phyloP scores from a whole-genome alignment of 2,113 vertebrate genomes.

The Diglossa brunneiventris region DNA sequence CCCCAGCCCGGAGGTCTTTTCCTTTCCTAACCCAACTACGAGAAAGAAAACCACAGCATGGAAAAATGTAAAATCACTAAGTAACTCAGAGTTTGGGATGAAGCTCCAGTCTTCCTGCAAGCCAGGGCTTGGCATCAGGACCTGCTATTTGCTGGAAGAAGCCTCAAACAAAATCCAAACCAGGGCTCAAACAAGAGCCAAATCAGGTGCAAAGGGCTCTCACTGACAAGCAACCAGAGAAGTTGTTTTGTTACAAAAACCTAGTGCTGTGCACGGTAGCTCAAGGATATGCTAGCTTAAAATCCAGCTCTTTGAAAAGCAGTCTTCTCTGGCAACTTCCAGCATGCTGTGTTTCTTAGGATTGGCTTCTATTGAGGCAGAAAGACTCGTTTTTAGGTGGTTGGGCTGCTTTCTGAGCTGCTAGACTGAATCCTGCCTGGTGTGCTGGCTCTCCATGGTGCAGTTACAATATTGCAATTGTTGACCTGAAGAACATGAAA shows the following conservation, averaged over 20 bases:
- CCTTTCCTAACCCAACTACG: neutral
- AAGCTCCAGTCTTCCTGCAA: neutral
- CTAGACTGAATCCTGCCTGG: neutral
- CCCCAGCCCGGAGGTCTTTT: neutral
- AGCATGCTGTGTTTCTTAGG: neutral
- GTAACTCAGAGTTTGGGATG: neutral
- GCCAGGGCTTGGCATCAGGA: neutral
- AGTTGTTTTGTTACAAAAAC: neutral
- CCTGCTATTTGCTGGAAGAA: neutral
- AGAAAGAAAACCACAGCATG: neutral
- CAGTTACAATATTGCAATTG: neutral
- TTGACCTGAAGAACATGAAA: neutral
- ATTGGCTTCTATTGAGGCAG: neutral
- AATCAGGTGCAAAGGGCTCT: neutral
- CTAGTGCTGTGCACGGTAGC: neutral
- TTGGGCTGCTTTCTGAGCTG: neutral
- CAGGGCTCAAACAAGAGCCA: too few relatives aligned
- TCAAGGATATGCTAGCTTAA: neutral
- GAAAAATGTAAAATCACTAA: neutral
- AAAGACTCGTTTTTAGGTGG: neutral
- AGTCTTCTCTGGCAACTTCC: neutral
- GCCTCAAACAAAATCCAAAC: neutral
- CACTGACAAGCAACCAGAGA: accelerated
- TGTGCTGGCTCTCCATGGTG: neutral
- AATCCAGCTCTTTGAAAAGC: neutral